Base-by-base conservation (phyloP, 2,797 vertebrate genomes). In the Coreius guichenoti region DNA sequence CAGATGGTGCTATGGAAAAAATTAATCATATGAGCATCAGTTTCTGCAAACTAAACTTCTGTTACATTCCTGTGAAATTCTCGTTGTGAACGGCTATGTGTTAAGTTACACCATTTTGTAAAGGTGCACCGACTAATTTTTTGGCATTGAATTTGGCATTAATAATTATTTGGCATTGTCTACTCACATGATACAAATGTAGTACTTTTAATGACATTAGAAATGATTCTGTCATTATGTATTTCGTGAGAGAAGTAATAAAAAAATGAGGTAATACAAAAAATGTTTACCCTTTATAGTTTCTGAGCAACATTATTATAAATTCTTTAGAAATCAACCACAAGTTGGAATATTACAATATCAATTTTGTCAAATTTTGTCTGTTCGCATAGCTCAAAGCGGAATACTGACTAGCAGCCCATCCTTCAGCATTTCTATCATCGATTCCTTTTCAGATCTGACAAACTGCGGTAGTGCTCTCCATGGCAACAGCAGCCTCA, bases 401-500 rank as follows among this genome's bases (percentile, higher is more conserved):
- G 54, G 9, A 51, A 75, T 49, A 36, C 21, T 75, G 56, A 65
- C 45, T 61, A 67, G 11, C 29, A 39, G 21, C 58, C 31, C 29
- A 75, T 75, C 16, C 51, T 76, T 76, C 31, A 51, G 81, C 45
- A 67, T 75, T 45, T 75, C 72, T 36, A 49, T 31, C 45, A 51
- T 45, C 29, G 29, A 29, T 3, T 29, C 58, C 47, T 51, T 36
- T 80, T 61, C n/a, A 82, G 23, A 49, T 63, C 26, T 47, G 39
- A 68, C 17, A 54, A n/a, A 39, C 82, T 61, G 51, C 11, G 21
- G 29, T 72, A 31, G 17, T 31, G 29, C 4, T 51, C 45, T 84
- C 56, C 54, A 76, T 86, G 19, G 72, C 49, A 79, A 56, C 45
- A 45, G 31, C n/a, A 87, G 33, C 5, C 49, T 76, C 45, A 61